Evolutionary conservation across 2,797 vertebrate species (phyloP).

Genomic region (Pangasius sanitwongsei): DNA sequence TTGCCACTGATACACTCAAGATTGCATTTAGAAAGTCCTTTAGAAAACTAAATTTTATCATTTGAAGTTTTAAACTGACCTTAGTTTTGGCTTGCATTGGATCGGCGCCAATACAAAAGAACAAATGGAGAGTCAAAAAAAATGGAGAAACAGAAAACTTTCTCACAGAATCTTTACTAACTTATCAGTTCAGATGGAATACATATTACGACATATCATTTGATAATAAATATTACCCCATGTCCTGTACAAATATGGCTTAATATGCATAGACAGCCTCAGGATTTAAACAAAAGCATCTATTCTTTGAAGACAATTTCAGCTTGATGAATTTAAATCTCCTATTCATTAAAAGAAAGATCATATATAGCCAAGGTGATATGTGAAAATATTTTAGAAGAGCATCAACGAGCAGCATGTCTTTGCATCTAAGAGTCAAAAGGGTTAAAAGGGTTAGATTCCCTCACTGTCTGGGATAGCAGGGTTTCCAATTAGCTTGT

Average conservation of each 20-base stretch:
- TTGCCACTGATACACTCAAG: background rate
- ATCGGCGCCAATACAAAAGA: background rate
- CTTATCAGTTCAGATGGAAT: background rate
- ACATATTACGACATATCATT: background rate
- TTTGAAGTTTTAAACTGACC: background rate
- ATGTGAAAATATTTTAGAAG: background rate
- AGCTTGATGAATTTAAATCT: background rate
- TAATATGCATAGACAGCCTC: background rate
- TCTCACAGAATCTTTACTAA: background rate
- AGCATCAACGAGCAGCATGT: background rate
- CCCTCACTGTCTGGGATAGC: constrained; percentile 16
- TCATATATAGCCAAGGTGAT: background rate
- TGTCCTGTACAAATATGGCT: background rate
- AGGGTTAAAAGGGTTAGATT: constrained; percentile 12
- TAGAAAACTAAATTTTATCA: background rate
- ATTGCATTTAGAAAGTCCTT: background rate
- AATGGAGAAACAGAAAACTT: background rate
- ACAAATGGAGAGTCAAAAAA: background rate
- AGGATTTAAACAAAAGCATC: too few species aligned
- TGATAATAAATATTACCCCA: background rate
- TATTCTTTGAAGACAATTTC: background rate
- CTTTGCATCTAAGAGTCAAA: background rate
- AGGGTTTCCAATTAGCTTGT: constrained; percentile 50
- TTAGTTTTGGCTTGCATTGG: background rate
- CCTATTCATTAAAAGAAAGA: background rate